phyloP scores from a whole-genome alignment of 2,113 vertebrate genomes.

The Crotalus horridus region DNA sequence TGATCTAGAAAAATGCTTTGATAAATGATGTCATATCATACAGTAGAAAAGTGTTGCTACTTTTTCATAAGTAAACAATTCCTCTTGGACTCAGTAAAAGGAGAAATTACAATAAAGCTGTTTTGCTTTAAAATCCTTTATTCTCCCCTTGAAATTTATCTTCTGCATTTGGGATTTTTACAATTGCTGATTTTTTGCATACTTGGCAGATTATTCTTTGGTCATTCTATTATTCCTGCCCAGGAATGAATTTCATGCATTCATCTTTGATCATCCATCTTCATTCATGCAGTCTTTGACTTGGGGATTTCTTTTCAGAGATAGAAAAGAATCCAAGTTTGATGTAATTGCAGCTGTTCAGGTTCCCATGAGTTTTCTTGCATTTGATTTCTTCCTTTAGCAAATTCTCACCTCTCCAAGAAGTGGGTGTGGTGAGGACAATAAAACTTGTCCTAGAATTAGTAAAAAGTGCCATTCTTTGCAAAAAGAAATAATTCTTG shows the following conservation, averaged over 20 bases:
- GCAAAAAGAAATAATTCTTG: slow-evolving; percentile 75
- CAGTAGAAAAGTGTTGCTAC: slow-evolving; percentile 44
- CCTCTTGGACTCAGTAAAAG: slow-evolving; percentile 38
- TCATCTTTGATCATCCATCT: slow-evolving; percentile 67
- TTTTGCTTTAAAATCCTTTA: slow-evolving; percentile 42
- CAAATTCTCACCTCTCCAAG: slow-evolving; percentile 39
- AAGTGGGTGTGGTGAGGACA: slow-evolving; percentile 45
- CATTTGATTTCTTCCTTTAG: slow-evolving; percentile 42
- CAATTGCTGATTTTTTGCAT: slow-evolving; percentile 53
- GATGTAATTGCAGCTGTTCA: slow-evolving; percentile 69
- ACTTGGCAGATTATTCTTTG: slow-evolving; percentile 50
- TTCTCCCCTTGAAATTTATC: slow-evolving; percentile 50
- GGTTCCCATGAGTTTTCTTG: slow-evolving; percentile 70
- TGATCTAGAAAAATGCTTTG: slow-evolving; percentile 26
- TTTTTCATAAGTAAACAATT: slow-evolving; percentile 48
- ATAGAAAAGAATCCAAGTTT: slow-evolving; percentile 72
- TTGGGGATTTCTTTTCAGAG: slow-evolving; percentile 79
- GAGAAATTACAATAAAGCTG: slow-evolving; percentile 44
- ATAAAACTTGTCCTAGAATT: slow-evolving; percentile 59
- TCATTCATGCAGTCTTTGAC: slow-evolving; percentile 80
- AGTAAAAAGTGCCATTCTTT: slow-evolving; percentile 74
- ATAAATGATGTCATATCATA: slow-evolving; percentile 45
- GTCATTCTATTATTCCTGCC: slow-evolving; percentile 48
- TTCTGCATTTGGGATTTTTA: slow-evolving; percentile 45
- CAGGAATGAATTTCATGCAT: slow-evolving; percentile 88